Evolutionary conservation across 2,888 invertebrate species (phyloP).

Genomic region (Allophyes oxyacanthae): DNA sequence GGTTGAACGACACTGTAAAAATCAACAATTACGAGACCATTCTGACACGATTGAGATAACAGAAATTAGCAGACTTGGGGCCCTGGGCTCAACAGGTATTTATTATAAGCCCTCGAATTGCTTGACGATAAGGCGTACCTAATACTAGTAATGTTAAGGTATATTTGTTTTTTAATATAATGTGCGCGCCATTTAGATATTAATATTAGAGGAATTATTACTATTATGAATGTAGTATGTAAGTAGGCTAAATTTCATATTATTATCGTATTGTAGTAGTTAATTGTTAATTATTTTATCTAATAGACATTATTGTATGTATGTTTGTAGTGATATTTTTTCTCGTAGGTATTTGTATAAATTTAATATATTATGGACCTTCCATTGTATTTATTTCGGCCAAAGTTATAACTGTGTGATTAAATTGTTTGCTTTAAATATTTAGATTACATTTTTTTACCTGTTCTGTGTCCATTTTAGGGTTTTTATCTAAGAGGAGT

Average conservation of each 20-base stretch:
- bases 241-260: constrained; percentile 15
- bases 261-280: not conserved
- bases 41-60: too few relatives aligned
- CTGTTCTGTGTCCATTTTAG: not conserved
- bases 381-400: constrained; percentile 13
- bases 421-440: constrained; percentile 21
- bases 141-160: too few relatives aligned
- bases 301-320: constrained; percentile 1
- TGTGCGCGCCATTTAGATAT: too few relatives aligned
- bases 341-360: constrained; percentile 3
- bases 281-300: constrained; percentile 12
- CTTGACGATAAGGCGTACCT: too few relatives aligned
- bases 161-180: too few relatives aligned
- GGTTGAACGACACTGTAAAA: too few relatives aligned
- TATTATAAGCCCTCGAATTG: too few relatives aligned
- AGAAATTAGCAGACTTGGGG: too few relatives aligned
- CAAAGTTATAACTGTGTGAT: constrained; percentile 23
- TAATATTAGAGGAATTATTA: not conserved
- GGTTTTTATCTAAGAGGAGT: too few relatives aligned
- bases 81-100: too few relatives aligned
- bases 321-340: constrained; percentile 2
- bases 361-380: constrained; percentile 2
- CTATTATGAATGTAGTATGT: not conserved
- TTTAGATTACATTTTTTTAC: constrained; percentile 3
- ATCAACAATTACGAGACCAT: too few relatives aligned